A percentile compares a stretch with the other conserved stretches of the same genome.
Conservation (phyloP, 1,140 invertebrate species). For the Polypedilum pembai region DNA sequence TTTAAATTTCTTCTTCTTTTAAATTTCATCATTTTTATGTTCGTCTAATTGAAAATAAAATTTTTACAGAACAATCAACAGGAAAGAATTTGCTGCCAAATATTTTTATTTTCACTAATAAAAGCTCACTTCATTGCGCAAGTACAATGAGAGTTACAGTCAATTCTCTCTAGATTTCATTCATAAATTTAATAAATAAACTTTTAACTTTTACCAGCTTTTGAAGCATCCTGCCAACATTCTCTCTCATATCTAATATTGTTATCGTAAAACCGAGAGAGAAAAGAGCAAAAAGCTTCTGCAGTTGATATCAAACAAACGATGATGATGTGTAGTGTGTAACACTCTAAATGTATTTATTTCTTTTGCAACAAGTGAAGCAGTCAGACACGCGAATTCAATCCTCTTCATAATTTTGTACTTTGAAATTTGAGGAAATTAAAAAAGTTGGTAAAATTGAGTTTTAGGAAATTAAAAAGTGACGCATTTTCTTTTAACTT, state of each 20-base stretch:
- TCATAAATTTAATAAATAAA: background rate
- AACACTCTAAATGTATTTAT: background rate
- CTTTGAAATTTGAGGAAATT: too few species aligned
- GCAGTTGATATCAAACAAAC: background rate
- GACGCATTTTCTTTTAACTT: too few species aligned
- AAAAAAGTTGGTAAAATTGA: too few species aligned
- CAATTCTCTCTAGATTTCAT: background rate
- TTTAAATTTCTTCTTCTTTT: too few species aligned
- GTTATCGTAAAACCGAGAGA: background rate
- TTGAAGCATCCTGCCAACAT: background rate
- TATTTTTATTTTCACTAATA: too few species aligned
- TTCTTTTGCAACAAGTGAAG: constrained; percentile 6
- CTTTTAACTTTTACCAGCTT: background rate
- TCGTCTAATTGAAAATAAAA: too few species aligned
- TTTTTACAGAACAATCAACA: too few species aligned
- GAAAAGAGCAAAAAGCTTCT: background rate
- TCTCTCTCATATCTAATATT: background rate
- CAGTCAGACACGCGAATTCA: background rate
- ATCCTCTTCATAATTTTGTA: too few species aligned
- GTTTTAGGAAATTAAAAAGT: too few species aligned
- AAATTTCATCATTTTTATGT: too few species aligned
- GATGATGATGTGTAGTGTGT: background rate
- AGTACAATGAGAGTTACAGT: background rate
- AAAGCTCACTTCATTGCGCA: background rate
- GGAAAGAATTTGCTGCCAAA: too few species aligned